phyloP scores from a whole-genome alignment of 2,888 invertebrate genomes.

The Cephalotes varians region DNA sequence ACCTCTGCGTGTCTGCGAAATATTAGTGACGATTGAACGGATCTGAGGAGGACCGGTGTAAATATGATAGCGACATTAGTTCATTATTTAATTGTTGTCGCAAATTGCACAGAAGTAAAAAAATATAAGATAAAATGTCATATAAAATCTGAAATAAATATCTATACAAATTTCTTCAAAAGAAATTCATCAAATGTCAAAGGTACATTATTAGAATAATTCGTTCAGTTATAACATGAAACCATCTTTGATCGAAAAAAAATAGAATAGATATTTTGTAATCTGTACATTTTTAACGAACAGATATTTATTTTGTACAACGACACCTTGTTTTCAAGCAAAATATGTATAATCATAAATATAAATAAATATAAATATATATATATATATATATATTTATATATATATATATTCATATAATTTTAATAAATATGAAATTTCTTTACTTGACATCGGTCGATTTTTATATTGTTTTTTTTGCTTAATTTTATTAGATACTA shows the following conservation, averaged over 20 bases:
- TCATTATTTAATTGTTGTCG: slow-evolving; percentile 31
- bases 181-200: background rate
- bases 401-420: too few species aligned
- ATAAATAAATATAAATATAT: too few species aligned
- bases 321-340: background rate
- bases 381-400: too few species aligned
- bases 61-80: slow-evolving; percentile 32
- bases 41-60: background rate
- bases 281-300: background rate
- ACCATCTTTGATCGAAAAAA: background rate
- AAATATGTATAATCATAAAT: background rate
- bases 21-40: slow-evolving; percentile 40
- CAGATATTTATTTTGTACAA: background rate
- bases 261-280: background rate
- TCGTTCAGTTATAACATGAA: background rate
- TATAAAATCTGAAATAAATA: background rate
- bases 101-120: background rate
- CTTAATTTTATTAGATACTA: background rate
- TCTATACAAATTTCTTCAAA: background rate
- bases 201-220: background rate
- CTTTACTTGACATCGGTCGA: too few species aligned
- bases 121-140: background rate
- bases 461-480: background rate
- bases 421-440: background rate
- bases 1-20: slow-evolving; percentile 39